Base-by-base conservation (phyloP, 2,113 vertebrate species). In the Boleophthalmus pectinirostris region DNA sequence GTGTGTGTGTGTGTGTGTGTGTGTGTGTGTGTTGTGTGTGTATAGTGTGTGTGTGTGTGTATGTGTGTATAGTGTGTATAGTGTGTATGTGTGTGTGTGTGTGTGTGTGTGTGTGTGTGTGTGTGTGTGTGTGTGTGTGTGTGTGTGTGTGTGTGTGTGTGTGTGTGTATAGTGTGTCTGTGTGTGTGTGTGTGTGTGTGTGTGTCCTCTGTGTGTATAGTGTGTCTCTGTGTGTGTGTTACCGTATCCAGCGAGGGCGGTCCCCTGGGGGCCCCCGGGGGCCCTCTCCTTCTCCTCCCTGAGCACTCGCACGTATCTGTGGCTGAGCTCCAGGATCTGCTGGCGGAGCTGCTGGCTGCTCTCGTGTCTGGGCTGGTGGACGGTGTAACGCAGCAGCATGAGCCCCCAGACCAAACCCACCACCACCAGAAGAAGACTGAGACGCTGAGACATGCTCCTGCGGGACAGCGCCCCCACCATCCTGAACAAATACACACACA, bases 241-340 rank as follows among this genome's bases (percentile, higher is more conserved):
- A 99, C 98, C 97, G 61, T 98, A 98, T 91, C 98, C 97, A 68
- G 96, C 94, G 96, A 99, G 93, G 56, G 98, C 95, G 33, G 94
- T 93, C 60, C 95, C 96, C 69, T 94, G 94, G 0, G 92, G 94
- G 11, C 94, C 91, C 3, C 89, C 93, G 24, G 94, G 94, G 66
- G 93, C 87, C 53, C 96, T 95, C 85, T 96, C 96, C 87, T 96
- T 97, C 93, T 99, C 98, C 84, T 97, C 96, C 8, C 95, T 96
- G 72, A 99, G 91, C 79, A 96, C 97, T 90, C 96, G 97, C 85
- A 98, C 97, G 0, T 99, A 99, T 93, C 94, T 95, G 79, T 93
- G 95, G 86, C 98, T 99, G 76, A 99, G 94, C 80, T 99, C 96
- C 57, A 99, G 67, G 80, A 99, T 99, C 88, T 98, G 96, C 86